Evolutionary conservation across 2,113 vertebrate species (phyloP), one percentile per base, ranked within the genome.

Genomic region (Leuciscus idus): DNA sequence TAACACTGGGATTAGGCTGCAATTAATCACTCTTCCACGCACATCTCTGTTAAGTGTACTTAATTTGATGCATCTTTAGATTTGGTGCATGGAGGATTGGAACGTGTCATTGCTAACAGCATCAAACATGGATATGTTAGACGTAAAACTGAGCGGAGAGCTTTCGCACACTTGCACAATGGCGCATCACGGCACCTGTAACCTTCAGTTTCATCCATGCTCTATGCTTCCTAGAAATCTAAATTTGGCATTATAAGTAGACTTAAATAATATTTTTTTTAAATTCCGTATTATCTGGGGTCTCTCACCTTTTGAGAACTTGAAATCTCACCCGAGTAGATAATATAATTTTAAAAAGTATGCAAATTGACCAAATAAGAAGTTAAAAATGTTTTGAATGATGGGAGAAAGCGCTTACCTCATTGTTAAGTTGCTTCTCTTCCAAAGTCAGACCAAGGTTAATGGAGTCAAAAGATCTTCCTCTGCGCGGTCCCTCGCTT

Each of bases 391-490:
- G 3, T 70, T 68, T 17, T 48, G 12, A 36, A 21, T 70, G 66
- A 70, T 21, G 8, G 2, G 6, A 19, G 33, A 83, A 83, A n/a
- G 23, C 2, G 2, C 94, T 92, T 89, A 97, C 96, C 95, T 96
- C 96, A 87, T 96, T 95, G 85, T 95, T 95, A 21, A 95, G 92
- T 57, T 95, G 94, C 72, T 96, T 96, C 39, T 96, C 95, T 43
- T 95, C 96, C 83, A 94, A 91, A 62, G 84, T 81, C 83, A 90
- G 59, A 66, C 90, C 93, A 43, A 94, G 90, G 90, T 95, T 96
- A 86, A 95, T 94, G 46, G 96, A 95, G 90, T 97, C 96, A 91
- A 96, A 95, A 19, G 96, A 96, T 43, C 92, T 91, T 15, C 95
- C 96, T 88, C 96, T 92, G 23, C 94, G 93, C n/a, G 95, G 95